Base-by-base conservation (phyloP, 2,113 vertebrate species). In the Dasypus novemcinctus region DNA sequence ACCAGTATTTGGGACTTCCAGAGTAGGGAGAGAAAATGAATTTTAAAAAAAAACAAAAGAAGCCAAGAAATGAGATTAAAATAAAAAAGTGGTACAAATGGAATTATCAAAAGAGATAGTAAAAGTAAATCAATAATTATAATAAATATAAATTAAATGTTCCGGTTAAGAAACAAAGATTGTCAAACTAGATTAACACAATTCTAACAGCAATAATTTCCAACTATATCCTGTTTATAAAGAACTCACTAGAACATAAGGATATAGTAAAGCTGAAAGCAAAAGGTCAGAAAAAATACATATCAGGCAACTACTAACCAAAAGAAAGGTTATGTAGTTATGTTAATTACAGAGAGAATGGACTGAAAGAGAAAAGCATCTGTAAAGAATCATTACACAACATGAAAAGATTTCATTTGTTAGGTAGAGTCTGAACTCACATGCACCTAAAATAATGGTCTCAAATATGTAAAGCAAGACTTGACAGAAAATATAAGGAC, bases 121-220 rank as follows among this genome's bases (percentile, higher is more conserved):
- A 80, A 38, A 74, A 75, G 68, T 38, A 92, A 93, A 81, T 89
- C 71, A 85, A 41, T 59, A 81, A 90, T 95, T 43, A 49, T 27
- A 18, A 49, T 85, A 93, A 57, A 89, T n/a, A 38, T 2, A 95
- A 46, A 81, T n/a, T 69, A 86, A 63, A 90, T 71, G 33, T 23
- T 71, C 25, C 21, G 78, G 64, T 54, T 87, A 93, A 91, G 83
- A 74, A 54, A 59, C 46, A 96, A 92, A 88, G 69, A 29, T 33
- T 64, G 3, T 36, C 61, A 91, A 64, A 76, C 7, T 72, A 33
- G 2, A 82, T 71, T 91, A 66, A 86, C 78, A 91, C 49, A 75
- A 74, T 71, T 91, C 21, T 49, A 52, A 57, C 12, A 59, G 59
- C 21, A 86, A 64, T 57, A 52, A 79, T 59, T 64, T 31, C 49